phyloP scores from a whole-genome alignment of 2,888 invertebrate species.

The Mesorhabditis spiculigera region DNA sequence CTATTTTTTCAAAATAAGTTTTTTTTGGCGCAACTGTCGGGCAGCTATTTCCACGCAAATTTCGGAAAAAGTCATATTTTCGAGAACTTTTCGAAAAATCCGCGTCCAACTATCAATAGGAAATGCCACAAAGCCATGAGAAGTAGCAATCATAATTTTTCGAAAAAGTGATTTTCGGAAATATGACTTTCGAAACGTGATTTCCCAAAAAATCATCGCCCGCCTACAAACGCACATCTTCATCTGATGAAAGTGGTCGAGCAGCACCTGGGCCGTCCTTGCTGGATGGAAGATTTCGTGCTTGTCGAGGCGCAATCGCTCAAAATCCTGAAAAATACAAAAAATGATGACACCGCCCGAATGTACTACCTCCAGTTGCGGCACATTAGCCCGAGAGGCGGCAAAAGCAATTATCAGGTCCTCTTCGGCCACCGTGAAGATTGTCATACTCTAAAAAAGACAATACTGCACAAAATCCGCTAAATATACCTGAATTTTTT shows the following conservation, averaged over 20 bases:
- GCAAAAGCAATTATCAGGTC: conserved; percentile 76
- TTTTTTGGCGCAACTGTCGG: too few relatives aligned
- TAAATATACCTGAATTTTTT: conserved; percentile 19
- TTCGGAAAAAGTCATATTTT: too few relatives aligned
- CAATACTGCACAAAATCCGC: conserved; percentile 65
- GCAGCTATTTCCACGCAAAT: too few relatives aligned
- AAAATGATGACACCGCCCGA: background rate
- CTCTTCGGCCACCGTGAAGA: conserved; percentile 86
- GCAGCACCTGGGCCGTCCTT: conserved; percentile 75
- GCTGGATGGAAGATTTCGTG: conserved; percentile 74
- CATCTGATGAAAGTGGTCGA: conserved; percentile 74
- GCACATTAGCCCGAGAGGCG: background rate
- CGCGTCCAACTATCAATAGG: too few relatives aligned
- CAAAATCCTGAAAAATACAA: background rate
- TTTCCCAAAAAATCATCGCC: background rate
- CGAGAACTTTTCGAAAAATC: too few relatives aligned
- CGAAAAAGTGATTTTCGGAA: background rate
- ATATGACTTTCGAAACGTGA: background rate
- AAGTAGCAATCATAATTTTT: too few relatives aligned
- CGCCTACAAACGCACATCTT: conserved; percentile 4
- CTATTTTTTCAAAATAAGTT: too few relatives aligned
- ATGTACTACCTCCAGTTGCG: background rate
- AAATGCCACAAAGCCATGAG: too few relatives aligned
- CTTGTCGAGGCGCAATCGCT: background rate
- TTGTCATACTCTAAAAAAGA: conserved; percentile 81